Conservation (phyloP, 2,888 invertebrate species). For the Amiota communis region DNA sequence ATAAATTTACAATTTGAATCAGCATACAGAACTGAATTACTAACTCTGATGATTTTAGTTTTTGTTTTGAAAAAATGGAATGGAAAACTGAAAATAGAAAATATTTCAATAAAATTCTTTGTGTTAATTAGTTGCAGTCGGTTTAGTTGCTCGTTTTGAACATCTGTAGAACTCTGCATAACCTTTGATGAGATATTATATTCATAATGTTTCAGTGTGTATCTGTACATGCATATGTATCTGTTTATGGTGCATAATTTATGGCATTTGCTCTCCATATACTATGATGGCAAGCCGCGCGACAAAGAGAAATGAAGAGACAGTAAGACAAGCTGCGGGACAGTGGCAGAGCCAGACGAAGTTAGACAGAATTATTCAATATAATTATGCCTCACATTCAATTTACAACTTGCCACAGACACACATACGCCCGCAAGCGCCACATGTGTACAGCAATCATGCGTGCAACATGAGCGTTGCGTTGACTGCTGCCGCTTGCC, state of each 20-base stretch:
- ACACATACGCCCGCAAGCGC: constrained; percentile 43
- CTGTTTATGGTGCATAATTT: constrained; percentile 54
- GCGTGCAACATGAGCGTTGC: constrained; percentile 40
- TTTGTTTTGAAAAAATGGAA: too few relatives aligned
- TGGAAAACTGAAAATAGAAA: constrained; percentile 18
- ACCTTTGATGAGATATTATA: too few relatives aligned
- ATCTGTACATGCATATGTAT: not conserved
- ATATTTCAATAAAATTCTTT: constrained; percentile 48
- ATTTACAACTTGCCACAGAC: constrained; percentile 50
- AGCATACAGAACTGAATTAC: too few relatives aligned
- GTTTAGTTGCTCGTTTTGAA: not conserved
- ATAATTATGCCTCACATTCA: constrained; percentile 55
- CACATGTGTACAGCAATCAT: constrained; percentile 53
- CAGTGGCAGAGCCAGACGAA: not conserved
- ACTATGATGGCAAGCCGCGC: not conserved
- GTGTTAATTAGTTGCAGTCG: constrained; percentile 60
- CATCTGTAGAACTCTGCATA: too few relatives aligned
- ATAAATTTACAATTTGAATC: too few relatives aligned
- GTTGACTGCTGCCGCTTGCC: constrained; percentile 35
- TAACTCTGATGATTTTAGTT: too few relatives aligned
- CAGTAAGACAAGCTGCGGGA: not conserved
- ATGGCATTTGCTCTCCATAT: constrained; percentile 47
- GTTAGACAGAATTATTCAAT: constrained; percentile 46
- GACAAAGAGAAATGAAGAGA: not conserved
- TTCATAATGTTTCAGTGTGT: not conserved